Evolutionary conservation across 37 sponge, comb jelly and placozoan genomes (phyloP), one percentile per base, ranked within the genome.

Genomic region (Eunapius fragilis): DNA sequence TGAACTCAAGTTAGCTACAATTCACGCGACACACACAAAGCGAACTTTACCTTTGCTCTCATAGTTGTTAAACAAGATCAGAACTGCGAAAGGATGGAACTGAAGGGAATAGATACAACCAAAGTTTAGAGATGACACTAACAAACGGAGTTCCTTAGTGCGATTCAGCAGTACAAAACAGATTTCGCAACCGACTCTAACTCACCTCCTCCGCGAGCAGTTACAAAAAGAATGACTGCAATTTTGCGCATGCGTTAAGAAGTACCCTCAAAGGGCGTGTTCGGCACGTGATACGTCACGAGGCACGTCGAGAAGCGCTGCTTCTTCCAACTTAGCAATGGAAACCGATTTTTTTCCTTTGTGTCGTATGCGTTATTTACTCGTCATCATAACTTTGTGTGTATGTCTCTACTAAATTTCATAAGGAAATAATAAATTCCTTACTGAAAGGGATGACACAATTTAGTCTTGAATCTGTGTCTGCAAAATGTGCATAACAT

Each of bases 1-100:
- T 25, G 48, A 47, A n/a, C 0, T 38, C 50, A 31, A 24, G 37
- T 48, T 17, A 27, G 25, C 25, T n/a, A 12, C 25, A 33, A 19
- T 36, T 24, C 22, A 82, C 19, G 37, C 2, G 7, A n/a, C n/a
- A 37, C 2, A 87, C 31, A 0, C 0, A 24, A 58, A 69, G 3
- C 30, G 3, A 32, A 11, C 0, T 70, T n/a, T 73, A 87, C 91
- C 87, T 91, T 91, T 3, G 80, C 87, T 58, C 91, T 82, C 91
- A 91, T 91, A 31, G 27, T 67, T 58, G 25, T 2, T 31, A 68
- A 11, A 31, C 28, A 30, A 31, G 25, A 34, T 31, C 31, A 35
- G 31, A 17, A 31, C 4, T 25, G 72, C 72, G 38, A 13, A 69
- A 69, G 12, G 35, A 71, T 41, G 71, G 72, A 30, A 3, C 38